These are phyloP conservation scores for Cyanoderma ruficeps DNA, from an alignment of 2,113 vertebrate species.

Conservation along the genomic window DNA sequence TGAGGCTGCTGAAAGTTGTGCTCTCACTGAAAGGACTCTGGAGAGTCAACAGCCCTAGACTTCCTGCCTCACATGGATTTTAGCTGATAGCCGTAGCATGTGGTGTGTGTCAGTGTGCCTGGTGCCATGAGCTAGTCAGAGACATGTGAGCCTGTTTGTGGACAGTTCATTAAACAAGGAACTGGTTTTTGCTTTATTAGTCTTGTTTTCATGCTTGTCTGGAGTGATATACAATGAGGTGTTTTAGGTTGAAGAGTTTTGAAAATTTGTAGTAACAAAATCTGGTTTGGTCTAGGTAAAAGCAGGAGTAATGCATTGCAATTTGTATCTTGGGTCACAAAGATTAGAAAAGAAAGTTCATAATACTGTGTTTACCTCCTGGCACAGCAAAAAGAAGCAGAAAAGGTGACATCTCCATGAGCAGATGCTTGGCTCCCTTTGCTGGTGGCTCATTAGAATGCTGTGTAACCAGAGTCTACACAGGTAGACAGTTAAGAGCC, in stretches of 20 bases:
- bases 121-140: neutral
- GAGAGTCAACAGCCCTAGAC: neutral
- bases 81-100: neutral
- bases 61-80: neutral
- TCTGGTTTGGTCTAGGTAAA: neutral
- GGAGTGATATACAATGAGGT: neutral
- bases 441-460: neutral
- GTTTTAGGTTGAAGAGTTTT: neutral
- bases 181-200: neutral
- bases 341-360: neutral
- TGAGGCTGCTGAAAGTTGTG: neutral
- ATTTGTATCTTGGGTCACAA: neutral
- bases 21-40: neutral
- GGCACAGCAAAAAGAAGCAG: neutral
- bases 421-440: neutral
- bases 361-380: neutral
- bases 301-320: neutral
- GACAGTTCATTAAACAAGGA: neutral
- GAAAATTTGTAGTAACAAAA: neutral
- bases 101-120: neutral
- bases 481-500: constrained; percentile 1
- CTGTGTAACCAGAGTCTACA: neutral
- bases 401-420: neutral
- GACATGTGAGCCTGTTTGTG: neutral
- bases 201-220: constrained; percentile 2